These are phyloP conservation scores for Triplophysa dalaica DNA, from an alignment of 2,113 vertebrate genomes.

Conservation along the genomic window DNA sequence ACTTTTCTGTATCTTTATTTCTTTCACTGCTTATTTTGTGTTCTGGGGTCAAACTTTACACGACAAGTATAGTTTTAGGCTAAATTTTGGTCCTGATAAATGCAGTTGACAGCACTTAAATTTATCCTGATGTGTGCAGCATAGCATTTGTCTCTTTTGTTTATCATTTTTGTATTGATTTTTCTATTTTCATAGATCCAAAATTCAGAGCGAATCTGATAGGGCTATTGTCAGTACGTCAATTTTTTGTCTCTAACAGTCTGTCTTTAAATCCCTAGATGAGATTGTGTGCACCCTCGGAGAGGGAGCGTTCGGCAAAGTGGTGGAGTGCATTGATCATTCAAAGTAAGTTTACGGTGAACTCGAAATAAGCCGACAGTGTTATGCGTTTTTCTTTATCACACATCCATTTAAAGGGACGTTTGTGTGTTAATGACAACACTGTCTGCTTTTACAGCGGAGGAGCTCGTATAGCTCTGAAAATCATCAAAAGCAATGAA, in stretches of 20 bases:
- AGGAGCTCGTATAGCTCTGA: constrained; percentile 87
- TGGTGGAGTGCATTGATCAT: constrained; percentile 95
- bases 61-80: constrained; percentile 38
- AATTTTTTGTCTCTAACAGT: constrained; percentile 63
- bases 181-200: constrained; percentile 28
- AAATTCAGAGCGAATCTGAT: constrained; percentile 33
- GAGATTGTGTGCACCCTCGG: constrained; percentile 95
- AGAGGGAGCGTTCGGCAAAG: constrained; percentile 98
- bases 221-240: constrained; percentile 7
- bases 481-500: constrained; percentile 98
- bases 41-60: constrained; percentile 60
- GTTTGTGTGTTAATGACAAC: background rate
- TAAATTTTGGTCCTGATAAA: constrained; percentile 49
- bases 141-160: constrained; percentile 34
- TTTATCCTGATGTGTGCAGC: constrained; percentile 15
- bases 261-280: constrained; percentile 85
- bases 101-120: constrained; percentile 39
- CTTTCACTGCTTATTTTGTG: constrained; percentile 72
- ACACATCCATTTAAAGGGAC: background rate
- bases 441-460: constrained; percentile 68
- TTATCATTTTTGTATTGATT: constrained; percentile 39
- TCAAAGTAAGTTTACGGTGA: constrained; percentile 70
- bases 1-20: constrained; percentile 79
- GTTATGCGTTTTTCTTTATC: background rate
- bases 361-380: too few species aligned